Conservation (phyloP, 2,888 invertebrate genomes). For the Congeria kusceri region DNA sequence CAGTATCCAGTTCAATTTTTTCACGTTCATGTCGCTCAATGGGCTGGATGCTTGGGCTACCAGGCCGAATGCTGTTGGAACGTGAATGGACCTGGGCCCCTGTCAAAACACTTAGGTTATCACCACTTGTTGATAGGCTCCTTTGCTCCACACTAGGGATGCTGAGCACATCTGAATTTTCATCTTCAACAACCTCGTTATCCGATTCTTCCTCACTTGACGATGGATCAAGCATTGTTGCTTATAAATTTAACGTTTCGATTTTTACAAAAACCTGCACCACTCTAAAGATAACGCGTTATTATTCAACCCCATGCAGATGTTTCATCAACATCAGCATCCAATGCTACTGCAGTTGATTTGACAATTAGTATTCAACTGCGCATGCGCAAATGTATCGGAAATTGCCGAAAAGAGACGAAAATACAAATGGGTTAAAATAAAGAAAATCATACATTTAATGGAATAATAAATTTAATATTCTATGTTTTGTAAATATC, state of each 20-base stretch:
- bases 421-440: not conserved
- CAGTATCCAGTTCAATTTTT: slow-evolving; percentile 86
- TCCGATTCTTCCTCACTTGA: slow-evolving; percentile 98
- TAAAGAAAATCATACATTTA: no score
- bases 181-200: slow-evolving; percentile 90
- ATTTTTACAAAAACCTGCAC: not conserved
- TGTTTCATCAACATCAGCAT: slow-evolving; percentile 31
- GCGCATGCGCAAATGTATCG: slow-evolving; percentile 57
- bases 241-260: not conserved
- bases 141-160: slow-evolving; percentile 83
- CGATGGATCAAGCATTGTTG: slow-evolving; percentile 95
- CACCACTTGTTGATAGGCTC: slow-evolving; percentile 84
- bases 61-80: slow-evolving; percentile 90
- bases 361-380: slow-evolving; percentile 55
- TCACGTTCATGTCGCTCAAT: slow-evolving; percentile 90
- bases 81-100: slow-evolving; percentile 75
- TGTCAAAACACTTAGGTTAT: slow-evolving; percentile 81
- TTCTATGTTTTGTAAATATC: no score
- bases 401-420: slow-evolving; percentile 39
- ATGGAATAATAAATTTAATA: no score
- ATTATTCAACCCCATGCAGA: not conserved
- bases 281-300: not conserved
- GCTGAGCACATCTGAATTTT: slow-evolving; percentile 84
- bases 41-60: slow-evolving; percentile 95
- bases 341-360: slow-evolving; percentile 22